Conservation (phyloP, 2,113 vertebrate genomes). For the Cottus gobio region DNA sequence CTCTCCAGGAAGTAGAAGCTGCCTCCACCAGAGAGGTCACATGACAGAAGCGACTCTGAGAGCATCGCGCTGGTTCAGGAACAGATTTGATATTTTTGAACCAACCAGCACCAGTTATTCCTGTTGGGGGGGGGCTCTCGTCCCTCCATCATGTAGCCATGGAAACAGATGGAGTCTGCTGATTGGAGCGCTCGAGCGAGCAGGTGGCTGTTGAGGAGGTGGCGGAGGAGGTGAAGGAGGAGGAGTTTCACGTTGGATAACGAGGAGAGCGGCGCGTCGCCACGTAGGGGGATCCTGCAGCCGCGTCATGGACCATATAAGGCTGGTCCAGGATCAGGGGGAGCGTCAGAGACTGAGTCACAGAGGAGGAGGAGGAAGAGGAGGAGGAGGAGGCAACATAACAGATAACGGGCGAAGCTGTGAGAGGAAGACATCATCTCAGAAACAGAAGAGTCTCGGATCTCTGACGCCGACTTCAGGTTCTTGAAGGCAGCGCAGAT, state of each 20-base stretch:
- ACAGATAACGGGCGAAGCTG: background rate
- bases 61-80: too few species aligned
- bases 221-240: too few species aligned
- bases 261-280: too few species aligned
- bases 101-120: constrained; percentile 45
- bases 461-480: constrained; percentile 1
- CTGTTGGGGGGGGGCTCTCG: constrained; percentile 35
- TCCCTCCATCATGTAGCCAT: constrained; percentile 60
- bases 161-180: constrained; percentile 58
- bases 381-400: background rate
- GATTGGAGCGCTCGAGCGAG: constrained; percentile 23
- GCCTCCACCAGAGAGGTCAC: too few species aligned
- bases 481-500: background rate
- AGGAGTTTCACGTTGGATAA: too few species aligned
- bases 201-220: too few species aligned
- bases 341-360: constrained; percentile 45
- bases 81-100: too few species aligned
- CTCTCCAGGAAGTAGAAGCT: too few species aligned
- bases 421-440: constrained; percentile 25
- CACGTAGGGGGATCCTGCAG: constrained; percentile 64
- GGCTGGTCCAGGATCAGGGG: constrained; percentile 30
- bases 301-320: constrained; percentile 73
- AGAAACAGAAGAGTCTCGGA: background rate
- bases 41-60: too few species aligned
- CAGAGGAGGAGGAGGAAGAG: background rate